Evolutionary conservation across 1,140 invertebrate species (phyloP), one percentile per base, ranked within the genome.

Genomic region (Brachionus rotundiformis): DNA sequence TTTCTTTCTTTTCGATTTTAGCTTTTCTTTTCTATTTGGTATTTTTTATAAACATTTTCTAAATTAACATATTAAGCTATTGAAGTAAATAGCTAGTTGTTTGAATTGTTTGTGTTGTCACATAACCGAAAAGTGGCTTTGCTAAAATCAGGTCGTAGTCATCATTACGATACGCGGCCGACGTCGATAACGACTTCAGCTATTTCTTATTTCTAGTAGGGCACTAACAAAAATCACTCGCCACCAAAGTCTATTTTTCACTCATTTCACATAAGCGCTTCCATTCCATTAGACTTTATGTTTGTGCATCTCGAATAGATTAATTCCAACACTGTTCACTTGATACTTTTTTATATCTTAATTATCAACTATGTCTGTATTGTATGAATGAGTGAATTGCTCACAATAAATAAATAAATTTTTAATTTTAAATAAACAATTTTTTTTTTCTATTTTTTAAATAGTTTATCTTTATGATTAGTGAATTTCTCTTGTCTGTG

Each of bases 371-470:
- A 54, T 54, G 47, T 54, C 47, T 54, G 7, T 54, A 54, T 54
- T 16, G 8, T 19, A 54, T 54, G 47, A 54, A 54, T 54, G 47
- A 54, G 47, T 54, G 47, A 54, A 54, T 54, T 54, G 5, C 47
- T 54, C 47, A 8, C 2, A 54, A 49, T 49, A 19, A 54, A 54
- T 41, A 13, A 41, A 41, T 41, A 41, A 41, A 39, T 41, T 41
- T 54, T 54, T 54, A 54, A 54, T 54, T 54, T 54, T 68, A 68
- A 68, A 68, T 68, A 68, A 68, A 68, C 63, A 68, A 68, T 68
- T 33, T 65, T 25, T 49, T n/a, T 54, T 54, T 68, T 33, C 33
- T 25, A 16, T n/a, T 54, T 54, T 54, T 19, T 11, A 54, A 54
- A 33, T 36, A 68, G 63, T 68, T 68, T 68, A 68, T 68, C 31